phyloP scores from a whole-genome alignment of 2,113 vertebrate species.

The Cacatua alba region DNA sequence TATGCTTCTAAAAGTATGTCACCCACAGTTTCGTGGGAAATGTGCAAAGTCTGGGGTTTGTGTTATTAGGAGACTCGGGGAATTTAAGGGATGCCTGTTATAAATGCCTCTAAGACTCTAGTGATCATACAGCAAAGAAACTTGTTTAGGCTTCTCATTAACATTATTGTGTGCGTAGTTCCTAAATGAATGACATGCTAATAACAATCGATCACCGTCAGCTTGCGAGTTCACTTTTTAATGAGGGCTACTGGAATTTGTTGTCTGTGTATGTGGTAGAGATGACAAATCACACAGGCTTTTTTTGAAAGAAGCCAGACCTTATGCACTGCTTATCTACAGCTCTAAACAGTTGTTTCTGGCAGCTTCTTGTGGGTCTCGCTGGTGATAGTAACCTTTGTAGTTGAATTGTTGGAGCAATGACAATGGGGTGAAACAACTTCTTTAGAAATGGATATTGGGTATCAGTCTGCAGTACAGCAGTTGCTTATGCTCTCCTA shows the following conservation, averaged over 20 bases:
- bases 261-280: background rate
- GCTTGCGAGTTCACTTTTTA: background rate
- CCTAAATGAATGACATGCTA: background rate
- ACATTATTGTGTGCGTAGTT: background rate
- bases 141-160: background rate
- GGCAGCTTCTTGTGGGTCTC: background rate
- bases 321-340: background rate
- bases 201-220: background rate
- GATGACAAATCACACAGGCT: background rate
- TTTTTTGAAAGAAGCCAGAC: background rate
- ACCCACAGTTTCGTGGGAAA: background rate
- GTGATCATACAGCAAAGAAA: background rate
- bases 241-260: background rate
- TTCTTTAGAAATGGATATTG: background rate
- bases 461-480: background rate
- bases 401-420: background rate
- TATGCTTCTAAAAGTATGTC: background rate
- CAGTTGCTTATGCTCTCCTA: background rate
- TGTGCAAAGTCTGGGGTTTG: rapidly evolving
- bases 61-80: background rate
- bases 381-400: background rate
- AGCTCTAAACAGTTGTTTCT: background rate
- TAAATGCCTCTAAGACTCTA: background rate
- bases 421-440: background rate
- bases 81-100: background rate